Evolutionary conservation across 2,113 vertebrate species (phyloP).

Genomic region (Merops nubicus): DNA sequence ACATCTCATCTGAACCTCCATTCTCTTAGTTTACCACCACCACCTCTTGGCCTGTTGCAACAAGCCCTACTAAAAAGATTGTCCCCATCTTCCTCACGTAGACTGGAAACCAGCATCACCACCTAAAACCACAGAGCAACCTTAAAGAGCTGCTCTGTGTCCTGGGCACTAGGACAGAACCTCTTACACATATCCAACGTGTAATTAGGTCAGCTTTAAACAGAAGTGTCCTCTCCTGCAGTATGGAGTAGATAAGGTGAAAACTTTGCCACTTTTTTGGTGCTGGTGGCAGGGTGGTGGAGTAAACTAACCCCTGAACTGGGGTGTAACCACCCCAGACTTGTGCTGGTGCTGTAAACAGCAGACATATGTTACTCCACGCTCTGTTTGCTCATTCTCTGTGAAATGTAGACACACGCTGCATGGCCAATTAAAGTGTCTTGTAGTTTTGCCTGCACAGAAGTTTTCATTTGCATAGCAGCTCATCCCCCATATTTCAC

Average conservation of each 20-base stretch:
- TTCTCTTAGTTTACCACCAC: not conserved
- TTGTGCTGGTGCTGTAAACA: not conserved
- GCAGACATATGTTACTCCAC: not conserved
- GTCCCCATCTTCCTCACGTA: not conserved
- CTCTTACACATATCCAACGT: not conserved
- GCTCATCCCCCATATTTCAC: not conserved
- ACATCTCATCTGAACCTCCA: not conserved
- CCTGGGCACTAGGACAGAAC: not conserved
- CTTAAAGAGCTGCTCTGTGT: not conserved
- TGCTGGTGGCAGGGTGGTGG: not conserved
- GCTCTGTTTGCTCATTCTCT: not conserved
- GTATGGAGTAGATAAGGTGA: too few relatives aligned
- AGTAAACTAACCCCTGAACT: not conserved
- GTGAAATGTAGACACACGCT: not conserved
- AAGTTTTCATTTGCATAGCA: not conserved
- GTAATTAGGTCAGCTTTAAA: not conserved
- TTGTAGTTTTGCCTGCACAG: not conserved
- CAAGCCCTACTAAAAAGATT: not conserved
- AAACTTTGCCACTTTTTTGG: not conserved
- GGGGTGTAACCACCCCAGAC: not conserved
- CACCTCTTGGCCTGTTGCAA: not conserved
- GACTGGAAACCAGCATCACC: not conserved
- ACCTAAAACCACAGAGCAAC: not conserved
- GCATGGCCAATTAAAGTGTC: not conserved
- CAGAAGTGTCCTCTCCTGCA: not conserved